Base-by-base conservation (phyloP, 1,140 invertebrate species). In the Planococcus citri region DNA sequence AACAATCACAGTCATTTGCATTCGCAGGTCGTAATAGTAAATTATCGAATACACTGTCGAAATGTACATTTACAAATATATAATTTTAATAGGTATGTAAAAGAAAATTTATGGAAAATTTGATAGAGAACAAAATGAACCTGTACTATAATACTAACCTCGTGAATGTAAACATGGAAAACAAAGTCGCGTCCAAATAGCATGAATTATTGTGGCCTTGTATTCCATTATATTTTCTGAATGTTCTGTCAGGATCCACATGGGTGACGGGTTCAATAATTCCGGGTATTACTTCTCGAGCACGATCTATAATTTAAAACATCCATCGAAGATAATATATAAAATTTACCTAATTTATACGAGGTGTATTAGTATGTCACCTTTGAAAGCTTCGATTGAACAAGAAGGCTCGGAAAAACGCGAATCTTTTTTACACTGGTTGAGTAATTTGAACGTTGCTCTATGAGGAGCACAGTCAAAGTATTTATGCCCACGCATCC, bases 171-270 rank as follows among this genome's bases (percentile, higher is more conserved):
- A 97, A 98, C 95, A 98, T 98, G 21, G 91, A 88, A 79, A 97
- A 97, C 6, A 98, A 80, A 1, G 94, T 97, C 1, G 95, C 94
- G 79, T 98, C 96, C 71, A 98, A 81, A 78, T 98, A 98, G 78
- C 96, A 98, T 0, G 94, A 97, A 81, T 98, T 98, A 76, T 96
- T 92, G 78, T 97, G 94, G 4, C 96, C 96, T 80, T 98, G 95
- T 74, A 97, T 97, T 1, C 95, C 95, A 73, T 86, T 82, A 76
- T 86, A 88, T 79, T 91, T 90, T 21, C 89, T 87, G 75, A 85
- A 88, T 70, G 87, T 81, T 37, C 80, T 83, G 70, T 85, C 80
- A 73, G 88, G 85, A 14, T 84, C 85, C 72, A 85, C 79, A 73
- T 80, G 33, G 17, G 72, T 85, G 51, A 94, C 82, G 9, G 92